Base-by-base conservation (phyloP, 2,797 vertebrate genomes). In the Squalus acanthias region DNA sequence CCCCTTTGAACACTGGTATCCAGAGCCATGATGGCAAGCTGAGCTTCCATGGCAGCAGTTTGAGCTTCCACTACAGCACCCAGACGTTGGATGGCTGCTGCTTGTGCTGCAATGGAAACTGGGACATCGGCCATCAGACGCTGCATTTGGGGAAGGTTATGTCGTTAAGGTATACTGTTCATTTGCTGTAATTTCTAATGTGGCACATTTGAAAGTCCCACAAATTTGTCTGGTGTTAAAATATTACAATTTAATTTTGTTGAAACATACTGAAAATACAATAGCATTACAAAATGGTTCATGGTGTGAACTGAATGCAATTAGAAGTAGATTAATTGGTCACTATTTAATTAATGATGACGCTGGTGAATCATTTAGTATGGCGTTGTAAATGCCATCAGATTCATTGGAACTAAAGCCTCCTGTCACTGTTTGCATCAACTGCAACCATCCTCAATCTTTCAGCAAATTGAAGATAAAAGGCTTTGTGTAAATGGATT, bases 381-480 rank as follows among this genome's bases (percentile, higher is more conserved):
- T 6, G 69, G 39, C 5, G 50, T 72, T 95, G 74, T 50, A 95
- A 33, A 70, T 17, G 26, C 24, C 69, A 72, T 33, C 29, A 33
- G 50, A 72, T 26, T 63, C 39, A 53, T 39, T 72, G 93, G 10
- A 72, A 72, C 94, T 72, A 95, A 57, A 74, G 50, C 50, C 39
- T 74, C 24, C 46, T 39, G 63, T 65, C 33, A 39, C 63, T 93
- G 91, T 82, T 2, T 17, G 39, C 91, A 17, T 74, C 46, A 6
- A 13, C 50, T 12, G 3, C 50, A 95, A 74, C 46, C 50, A 13
- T 53, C 46, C 46, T 95, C 91, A 93, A 93, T 67, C 22, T n/a
- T 67, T 67, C 46, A 95, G 69, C 57, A 72, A 95, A 74, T 95
- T 70, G 65, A 74, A 95, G 46, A 74, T 95, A 95, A 95, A 95